Percentiles rank a stretch among this genome's conserved stretches.
Conservation (phyloP, 2,113 vertebrate genomes). For the Phyllostomus hastatus region DNA sequence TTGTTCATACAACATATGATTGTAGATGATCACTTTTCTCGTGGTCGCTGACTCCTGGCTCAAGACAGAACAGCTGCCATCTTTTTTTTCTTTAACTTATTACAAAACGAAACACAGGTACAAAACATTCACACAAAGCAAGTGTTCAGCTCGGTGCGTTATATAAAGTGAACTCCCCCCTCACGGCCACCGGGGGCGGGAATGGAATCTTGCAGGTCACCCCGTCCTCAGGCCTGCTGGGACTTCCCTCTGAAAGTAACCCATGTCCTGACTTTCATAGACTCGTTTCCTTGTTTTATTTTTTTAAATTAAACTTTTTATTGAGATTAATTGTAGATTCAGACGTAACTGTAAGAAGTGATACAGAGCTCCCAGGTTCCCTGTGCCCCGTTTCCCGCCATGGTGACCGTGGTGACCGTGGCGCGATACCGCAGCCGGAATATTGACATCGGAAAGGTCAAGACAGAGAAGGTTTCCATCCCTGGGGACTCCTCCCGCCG, state of each 20-base stretch:
- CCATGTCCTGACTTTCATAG: too few relatives aligned
- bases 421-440: not conserved
- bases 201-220: not conserved
- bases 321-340: not conserved
- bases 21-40: not conserved
- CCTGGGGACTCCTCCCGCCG: not conserved
- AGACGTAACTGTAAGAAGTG: not conserved
- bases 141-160: not conserved
- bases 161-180: not conserved
- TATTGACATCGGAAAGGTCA: not conserved
- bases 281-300: not conserved
- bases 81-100: not conserved
- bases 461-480: not conserved
- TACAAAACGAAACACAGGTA: not conserved
- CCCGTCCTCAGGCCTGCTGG: not conserved
- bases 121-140: not conserved
- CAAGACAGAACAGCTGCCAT: not conserved
- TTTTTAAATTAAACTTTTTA: not conserved
- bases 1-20: not conserved
- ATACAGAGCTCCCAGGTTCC: too few relatives aligned
- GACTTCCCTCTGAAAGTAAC: not conserved
- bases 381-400: accelerated
- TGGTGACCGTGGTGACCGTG: not conserved
- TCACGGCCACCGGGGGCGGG: not conserved
- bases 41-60: not conserved